These are phyloP conservation scores for Esperia sulphurella DNA, from an alignment of 2,888 invertebrate species.

Conservation along the genomic window DNA sequence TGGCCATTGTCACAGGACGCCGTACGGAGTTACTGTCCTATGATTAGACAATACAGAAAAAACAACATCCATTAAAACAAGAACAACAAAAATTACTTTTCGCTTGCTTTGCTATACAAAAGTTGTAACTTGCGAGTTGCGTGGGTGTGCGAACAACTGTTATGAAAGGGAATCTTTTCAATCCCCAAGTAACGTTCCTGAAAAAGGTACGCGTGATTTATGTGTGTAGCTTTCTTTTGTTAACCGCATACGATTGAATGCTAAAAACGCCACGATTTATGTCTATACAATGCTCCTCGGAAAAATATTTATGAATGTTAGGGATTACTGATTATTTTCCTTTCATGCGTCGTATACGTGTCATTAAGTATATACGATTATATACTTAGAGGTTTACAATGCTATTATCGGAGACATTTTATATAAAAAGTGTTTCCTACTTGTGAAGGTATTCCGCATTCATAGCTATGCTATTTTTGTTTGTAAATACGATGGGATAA, in stretches of 20 bases:
- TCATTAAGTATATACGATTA: not conserved
- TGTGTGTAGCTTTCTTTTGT: slow-evolving; percentile 55
- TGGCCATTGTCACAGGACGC: no score
- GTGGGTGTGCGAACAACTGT: slow-evolving; percentile 49
- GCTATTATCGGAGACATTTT: no score
- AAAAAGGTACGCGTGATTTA: slow-evolving; percentile 58
- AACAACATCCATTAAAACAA: slow-evolving; percentile 8
- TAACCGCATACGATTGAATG: slow-evolving; percentile 44
- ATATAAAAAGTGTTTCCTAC: no score
- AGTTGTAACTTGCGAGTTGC: slow-evolving; percentile 37
- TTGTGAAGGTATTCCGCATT: no score
- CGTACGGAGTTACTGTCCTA: no score
- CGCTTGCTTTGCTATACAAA: slow-evolving; percentile 34
- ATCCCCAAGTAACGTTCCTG: slow-evolving; percentile 46
- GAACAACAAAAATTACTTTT: slow-evolving; percentile 34
- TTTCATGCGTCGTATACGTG: not conserved
- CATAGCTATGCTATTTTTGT: no score
- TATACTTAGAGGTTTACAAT: not conserved
- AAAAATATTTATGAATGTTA: slow-evolving; percentile 20
- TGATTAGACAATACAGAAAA: not conserved
- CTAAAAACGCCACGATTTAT: slow-evolving; percentile 29
- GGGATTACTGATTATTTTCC: slow-evolving; percentile 10
- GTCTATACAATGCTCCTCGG: slow-evolving; percentile 8
- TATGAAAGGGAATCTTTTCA: slow-evolving; percentile 58
- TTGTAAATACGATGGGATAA: no score